Percentiles rank a stretch among this genome's conserved stretches.
Evolutionary conservation across 2,888 invertebrate species (phyloP).

Genomic region (Scelioninae gen. 1): DNA sequence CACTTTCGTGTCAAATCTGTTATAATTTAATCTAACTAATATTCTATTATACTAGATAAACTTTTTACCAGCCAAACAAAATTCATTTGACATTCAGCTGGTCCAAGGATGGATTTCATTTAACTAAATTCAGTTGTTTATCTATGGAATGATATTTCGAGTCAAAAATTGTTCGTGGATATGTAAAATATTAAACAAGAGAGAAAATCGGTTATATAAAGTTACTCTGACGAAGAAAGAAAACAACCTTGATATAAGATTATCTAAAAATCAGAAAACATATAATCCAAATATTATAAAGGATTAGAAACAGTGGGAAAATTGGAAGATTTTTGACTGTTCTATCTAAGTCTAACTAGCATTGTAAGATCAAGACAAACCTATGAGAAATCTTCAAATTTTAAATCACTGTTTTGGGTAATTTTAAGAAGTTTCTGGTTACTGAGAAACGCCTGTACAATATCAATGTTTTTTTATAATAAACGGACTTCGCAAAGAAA

Average conservation of each 20-base stretch:
- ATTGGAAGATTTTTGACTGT: no score
- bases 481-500: slow-evolving; percentile 18
- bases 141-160: slow-evolving; percentile 31
- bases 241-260: slow-evolving; percentile 33
- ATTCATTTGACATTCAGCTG: slow-evolving; percentile 31
- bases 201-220: slow-evolving; percentile 23
- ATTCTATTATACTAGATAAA: no score
- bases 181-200: slow-evolving; percentile 31
- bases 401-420: no score
- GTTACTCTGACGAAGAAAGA: slow-evolving; percentile 21
- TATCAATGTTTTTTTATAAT: neutral
- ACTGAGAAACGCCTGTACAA: slow-evolving; percentile 3
- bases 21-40: no score
- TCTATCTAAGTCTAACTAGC: no score
- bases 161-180: slow-evolving; percentile 46
- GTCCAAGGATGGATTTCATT: slow-evolving; percentile 43
- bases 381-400: no score
- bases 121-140: slow-evolving; percentile 13
- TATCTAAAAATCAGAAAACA: slow-evolving; percentile 34
- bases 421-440: neutral
- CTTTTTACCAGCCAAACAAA: slow-evolving; percentile 18
- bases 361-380: no score
- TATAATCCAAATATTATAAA: neutral
- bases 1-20: no score
- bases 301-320: neutral